Evolutionary conservation across 2,113 vertebrate genomes (phyloP).

Genomic region (Xiphorhynchus elegans): DNA sequence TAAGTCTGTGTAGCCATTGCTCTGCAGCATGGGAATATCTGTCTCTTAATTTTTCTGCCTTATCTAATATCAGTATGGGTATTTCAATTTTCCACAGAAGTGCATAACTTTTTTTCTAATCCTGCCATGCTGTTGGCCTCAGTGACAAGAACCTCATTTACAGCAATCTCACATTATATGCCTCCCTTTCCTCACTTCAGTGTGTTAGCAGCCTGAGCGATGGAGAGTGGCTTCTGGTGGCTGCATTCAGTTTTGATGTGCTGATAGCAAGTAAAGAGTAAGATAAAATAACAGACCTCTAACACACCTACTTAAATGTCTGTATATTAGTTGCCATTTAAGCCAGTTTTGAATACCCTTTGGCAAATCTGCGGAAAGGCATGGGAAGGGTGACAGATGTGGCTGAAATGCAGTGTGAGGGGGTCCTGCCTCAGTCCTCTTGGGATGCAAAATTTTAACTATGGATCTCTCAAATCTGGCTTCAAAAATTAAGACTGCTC

Average conservation of each 20-base stretch:
- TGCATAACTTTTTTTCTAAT: background rate
- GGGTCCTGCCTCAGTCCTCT: background rate
- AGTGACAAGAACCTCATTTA: background rate
- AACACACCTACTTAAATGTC: background rate
- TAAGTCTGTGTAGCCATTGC: background rate
- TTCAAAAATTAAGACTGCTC: background rate
- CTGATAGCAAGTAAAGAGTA: background rate
- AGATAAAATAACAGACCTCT: background rate
- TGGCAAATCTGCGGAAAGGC: background rate
- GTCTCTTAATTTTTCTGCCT: background rate
- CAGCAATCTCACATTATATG: background rate
- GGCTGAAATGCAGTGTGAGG: accelerated
- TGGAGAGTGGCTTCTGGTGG: background rate
- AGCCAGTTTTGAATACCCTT: background rate
- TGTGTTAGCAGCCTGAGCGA: background rate
- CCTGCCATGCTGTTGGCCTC: background rate
- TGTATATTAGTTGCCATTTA: background rate
- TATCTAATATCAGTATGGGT: background rate
- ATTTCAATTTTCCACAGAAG: background rate
- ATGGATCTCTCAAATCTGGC: background rate
- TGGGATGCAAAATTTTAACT: background rate
- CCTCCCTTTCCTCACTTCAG: background rate
- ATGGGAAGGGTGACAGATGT: accelerated
- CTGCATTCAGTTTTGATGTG: background rate
- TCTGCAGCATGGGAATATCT: background rate